These are phyloP conservation scores for Syrista parreyssii DNA, from an alignment of 2,888 invertebrate genomes.

Conservation along the genomic window DNA sequence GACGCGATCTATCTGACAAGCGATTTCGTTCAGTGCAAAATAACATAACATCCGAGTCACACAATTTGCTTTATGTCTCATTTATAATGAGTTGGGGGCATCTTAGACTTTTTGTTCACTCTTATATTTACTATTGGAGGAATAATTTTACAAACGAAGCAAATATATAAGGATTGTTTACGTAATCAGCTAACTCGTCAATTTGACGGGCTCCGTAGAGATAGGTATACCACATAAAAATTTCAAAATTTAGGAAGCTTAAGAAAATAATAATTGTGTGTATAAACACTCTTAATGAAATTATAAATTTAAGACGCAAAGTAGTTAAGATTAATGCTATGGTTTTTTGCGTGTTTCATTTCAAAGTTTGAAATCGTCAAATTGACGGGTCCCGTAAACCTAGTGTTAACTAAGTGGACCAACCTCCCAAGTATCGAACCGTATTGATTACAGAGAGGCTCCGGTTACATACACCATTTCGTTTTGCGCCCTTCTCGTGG, in stretches of 20 bases:
- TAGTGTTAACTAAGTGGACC: not conserved
- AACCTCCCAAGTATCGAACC: too few species aligned
- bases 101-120: too few species aligned
- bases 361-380: constrained; percentile 1
- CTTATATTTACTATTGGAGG: not conserved
- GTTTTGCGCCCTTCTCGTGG: too few species aligned
- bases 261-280: constrained; percentile 10
- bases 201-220: constrained; percentile 18
- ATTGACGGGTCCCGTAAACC: constrained; percentile 4
- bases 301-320: not conserved
- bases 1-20: too few species aligned
- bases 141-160: constrained; percentile 19
- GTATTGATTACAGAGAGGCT: too few species aligned
- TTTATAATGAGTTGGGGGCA: not conserved
- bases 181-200: constrained; percentile 15
- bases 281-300: constrained; percentile 18
- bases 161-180: constrained; percentile 22
- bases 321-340: not conserved
- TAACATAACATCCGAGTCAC: not conserved
- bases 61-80: not conserved
- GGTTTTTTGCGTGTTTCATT: not conserved
- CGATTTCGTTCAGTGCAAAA: not conserved
- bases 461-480: too few species aligned
- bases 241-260: constrained; percentile 14
- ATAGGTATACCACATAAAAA: constrained; percentile 19